Conservation (phyloP, 2,113 vertebrate species). For the Gila orcuttii region DNA sequence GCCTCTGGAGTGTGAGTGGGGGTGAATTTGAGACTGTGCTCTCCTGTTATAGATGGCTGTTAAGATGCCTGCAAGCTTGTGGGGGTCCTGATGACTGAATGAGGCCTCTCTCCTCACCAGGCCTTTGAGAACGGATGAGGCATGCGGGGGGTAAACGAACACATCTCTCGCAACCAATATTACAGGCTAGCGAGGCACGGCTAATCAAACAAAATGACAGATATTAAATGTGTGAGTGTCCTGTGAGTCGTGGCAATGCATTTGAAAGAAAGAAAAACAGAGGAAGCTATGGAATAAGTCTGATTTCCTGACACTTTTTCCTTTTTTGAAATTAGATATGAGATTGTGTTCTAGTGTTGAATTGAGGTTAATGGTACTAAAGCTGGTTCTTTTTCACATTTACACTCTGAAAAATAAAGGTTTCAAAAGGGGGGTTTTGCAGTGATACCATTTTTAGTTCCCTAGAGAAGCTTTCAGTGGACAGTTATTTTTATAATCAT, state of each 20-base stretch:
- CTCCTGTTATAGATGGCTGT: slow-evolving; percentile 13
- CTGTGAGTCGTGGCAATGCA: background rate
- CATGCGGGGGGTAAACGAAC: background rate
- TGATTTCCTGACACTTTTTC: background rate
- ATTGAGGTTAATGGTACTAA: background rate
- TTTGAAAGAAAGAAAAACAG: background rate
- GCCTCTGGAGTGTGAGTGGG: slow-evolving; percentile 9
- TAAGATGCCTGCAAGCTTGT: slow-evolving; percentile 31
- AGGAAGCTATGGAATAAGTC: background rate
- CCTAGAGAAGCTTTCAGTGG: too few species aligned
- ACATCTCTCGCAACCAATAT: background rate
- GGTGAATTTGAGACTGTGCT: slow-evolving; percentile 41
- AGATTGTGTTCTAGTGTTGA: background rate
- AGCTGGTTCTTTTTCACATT: background rate
- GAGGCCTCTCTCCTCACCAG: background rate
- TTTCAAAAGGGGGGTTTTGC: too few species aligned
- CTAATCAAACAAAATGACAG: slow-evolving; percentile 22
- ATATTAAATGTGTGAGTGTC: slow-evolving; percentile 4
- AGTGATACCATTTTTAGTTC: too few species aligned
- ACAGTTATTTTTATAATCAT: too few species aligned
- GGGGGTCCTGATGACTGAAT: slow-evolving; percentile 23
- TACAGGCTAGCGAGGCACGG: background rate
- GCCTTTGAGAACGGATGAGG: background rate
- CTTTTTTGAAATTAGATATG: background rate
- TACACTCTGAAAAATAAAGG: too few species aligned